Evolutionary conservation across 2,888 invertebrate species (phyloP).

Genomic region (Patella pellucida): DNA sequence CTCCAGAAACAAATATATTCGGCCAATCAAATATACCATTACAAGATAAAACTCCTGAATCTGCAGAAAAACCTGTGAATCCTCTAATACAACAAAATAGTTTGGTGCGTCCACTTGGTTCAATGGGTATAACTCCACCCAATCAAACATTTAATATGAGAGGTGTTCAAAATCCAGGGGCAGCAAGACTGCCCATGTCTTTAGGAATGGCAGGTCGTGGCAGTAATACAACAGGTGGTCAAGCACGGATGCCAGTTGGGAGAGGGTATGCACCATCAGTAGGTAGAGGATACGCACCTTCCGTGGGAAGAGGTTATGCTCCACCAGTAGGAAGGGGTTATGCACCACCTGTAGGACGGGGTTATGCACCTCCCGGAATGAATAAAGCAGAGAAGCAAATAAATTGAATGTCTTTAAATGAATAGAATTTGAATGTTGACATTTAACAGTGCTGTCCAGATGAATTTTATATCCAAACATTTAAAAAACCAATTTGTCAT

Average conservation of each 20-base stretch:
- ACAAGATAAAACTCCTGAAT: not conserved
- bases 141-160: not conserved
- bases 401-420: too few species aligned
- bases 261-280: constrained; percentile 39
- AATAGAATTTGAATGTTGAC: too few species aligned
- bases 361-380: constrained; percentile 43
- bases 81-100: not conserved
- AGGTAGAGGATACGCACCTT: too few species aligned
- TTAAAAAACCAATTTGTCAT: too few species aligned
- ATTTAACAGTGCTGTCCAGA: too few species aligned
- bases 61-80: not conserved
- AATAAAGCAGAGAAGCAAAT: constrained; percentile 20
- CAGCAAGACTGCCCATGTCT: not conserved
- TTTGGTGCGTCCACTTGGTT: not conserved
- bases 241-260: not conserved
- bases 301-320: too few species aligned
- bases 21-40: constrained; percentile 7
- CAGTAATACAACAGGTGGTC: not conserved
- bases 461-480: too few species aligned
- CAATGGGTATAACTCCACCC: not conserved
- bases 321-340: too few species aligned
- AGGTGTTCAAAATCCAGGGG: not conserved
- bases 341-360: not conserved
- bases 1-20: not conserved
- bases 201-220: constrained; percentile 3